Base-by-base conservation (phyloP, 2,113 vertebrate genomes). In the Silurus glanis region DNA sequence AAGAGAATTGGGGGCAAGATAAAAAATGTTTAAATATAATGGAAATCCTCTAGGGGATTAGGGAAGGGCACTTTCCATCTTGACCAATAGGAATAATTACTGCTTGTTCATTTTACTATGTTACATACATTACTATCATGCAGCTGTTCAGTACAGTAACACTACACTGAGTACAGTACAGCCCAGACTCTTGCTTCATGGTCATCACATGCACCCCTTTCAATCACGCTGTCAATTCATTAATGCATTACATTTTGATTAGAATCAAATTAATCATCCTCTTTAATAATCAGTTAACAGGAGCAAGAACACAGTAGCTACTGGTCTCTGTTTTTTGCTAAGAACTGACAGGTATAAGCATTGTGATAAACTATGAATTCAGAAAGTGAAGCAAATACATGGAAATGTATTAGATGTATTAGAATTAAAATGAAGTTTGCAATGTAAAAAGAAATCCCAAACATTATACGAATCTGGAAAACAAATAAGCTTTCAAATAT, bases 241-340 rank as follows among this genome's bases (percentile, higher is more conserved):
- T 93, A 92, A 93, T 92, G 92, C 92, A 93, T 92, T 93, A 93
- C 87, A 91, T 90, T 86, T 88, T 93, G 91, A 92, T 92, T 94
- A 66, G 80, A 87, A 87, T 78, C 90, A 91, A 90, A 92, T 93
- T 94, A 90, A 93, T 93, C 93, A 93, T 94, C 92, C 91, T 93
- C 91, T 91, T 93, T 91, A 94, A 93, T 94, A 94, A 95, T 95
- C 94, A 94, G 93, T 93, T 93, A 93, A 95, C 91, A 95, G 94
- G 92, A 95, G 95, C 95, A 94, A 94, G 94, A 95, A 95, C 95
- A 95, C 95, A 95, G 95, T 95, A 95, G 95, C 95, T 95, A 95
- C 94, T 95, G 95, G 95, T 95, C 95, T 95, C 95, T 95, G 94
- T 94, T 95, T 95, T 95, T 91, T 95, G 94, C 95, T 95, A 95